Evolutionary conservation across 2,888 invertebrate species (phyloP), one percentile per base, ranked within the genome.

Genomic region (Mimachlamys varia): DNA sequence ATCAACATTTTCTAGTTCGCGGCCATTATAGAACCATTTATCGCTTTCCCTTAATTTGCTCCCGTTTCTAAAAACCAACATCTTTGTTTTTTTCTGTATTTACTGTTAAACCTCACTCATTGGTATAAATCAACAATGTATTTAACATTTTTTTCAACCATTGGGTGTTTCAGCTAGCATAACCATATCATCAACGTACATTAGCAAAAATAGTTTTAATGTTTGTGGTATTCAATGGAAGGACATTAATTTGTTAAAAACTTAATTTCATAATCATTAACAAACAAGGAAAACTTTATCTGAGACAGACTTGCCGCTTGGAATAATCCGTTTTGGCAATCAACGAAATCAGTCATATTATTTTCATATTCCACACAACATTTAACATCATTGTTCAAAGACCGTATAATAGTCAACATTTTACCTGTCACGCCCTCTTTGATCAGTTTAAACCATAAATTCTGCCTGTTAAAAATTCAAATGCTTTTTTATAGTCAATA

Each of bases 361-460:
- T 55, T 33, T 13, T 50, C 44, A 88, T 87, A 58, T 38, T 87
- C 89, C 17, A 92, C 91, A 90, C 91, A 90, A 49, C 87, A 88
- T 87, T 91, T 92, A n/a, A 91, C 89, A 10, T 91, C 89, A 49
- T 50, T 33, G 58, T 89, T 90, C n/a, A 91, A 53, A 27, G 91
- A 90, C 22, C 92, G 27, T 44, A 92, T 88, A 17, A 91, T 33
- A 19, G 19, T 13, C 22, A 91, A 89, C 0, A 91, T 19, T 88
- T 90, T 91, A 3, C 92, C 91, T 53, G 90, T 62, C 3, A 91
- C 17, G 17, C 91, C 89, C 17, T 19, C 17, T 87, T 91, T 88
- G 13, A 91, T 87, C 12, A 92, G 19, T 89, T 92, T 92, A 50
- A 88, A 87, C 92, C 92, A 92, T n/a, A 92, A 38, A n/a, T 87